These are phyloP conservation scores for Microcebus tavaratra DNA, from an alignment of 2,113 vertebrate species.

Conservation along the genomic window DNA sequence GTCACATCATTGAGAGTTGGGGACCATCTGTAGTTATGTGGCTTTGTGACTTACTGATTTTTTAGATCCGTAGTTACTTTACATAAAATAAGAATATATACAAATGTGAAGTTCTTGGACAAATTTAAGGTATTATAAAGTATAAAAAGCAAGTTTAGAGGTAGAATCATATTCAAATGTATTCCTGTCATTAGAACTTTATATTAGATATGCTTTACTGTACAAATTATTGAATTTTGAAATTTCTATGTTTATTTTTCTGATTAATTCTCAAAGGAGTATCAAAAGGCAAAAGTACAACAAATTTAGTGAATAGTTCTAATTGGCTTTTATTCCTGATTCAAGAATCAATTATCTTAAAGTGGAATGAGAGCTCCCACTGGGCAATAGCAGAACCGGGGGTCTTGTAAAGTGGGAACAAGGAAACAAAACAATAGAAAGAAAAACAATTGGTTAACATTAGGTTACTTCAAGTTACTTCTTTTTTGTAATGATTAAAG, in stretches of 20 bases:
- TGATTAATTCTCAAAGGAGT: constrained; percentile 29
- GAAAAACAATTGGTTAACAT: background rate
- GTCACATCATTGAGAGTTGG: too few relatives aligned
- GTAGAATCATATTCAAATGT: background rate
- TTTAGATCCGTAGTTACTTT: too few relatives aligned
- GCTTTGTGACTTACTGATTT: too few relatives aligned
- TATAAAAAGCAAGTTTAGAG: background rate
- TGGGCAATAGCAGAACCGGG: background rate
- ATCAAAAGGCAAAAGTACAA: background rate
- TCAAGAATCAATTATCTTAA: background rate
- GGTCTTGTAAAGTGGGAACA: background rate
- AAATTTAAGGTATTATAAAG: background rate
- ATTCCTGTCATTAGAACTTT: background rate
- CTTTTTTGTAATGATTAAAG: background rate
- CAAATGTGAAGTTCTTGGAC: background rate
- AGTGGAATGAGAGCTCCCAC: background rate
- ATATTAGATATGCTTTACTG: background rate
- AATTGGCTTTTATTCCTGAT: background rate
- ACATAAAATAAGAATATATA: background rate
- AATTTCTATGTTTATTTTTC: background rate
- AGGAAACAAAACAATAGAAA: background rate
- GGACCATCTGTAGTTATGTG: too few relatives aligned
- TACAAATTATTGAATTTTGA: background rate
- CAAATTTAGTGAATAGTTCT: background rate
- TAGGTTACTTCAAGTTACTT: background rate